phyloP scores from a whole-genome alignment of 2,797 vertebrate genomes.

The Sebastes matsubarae region DNA sequence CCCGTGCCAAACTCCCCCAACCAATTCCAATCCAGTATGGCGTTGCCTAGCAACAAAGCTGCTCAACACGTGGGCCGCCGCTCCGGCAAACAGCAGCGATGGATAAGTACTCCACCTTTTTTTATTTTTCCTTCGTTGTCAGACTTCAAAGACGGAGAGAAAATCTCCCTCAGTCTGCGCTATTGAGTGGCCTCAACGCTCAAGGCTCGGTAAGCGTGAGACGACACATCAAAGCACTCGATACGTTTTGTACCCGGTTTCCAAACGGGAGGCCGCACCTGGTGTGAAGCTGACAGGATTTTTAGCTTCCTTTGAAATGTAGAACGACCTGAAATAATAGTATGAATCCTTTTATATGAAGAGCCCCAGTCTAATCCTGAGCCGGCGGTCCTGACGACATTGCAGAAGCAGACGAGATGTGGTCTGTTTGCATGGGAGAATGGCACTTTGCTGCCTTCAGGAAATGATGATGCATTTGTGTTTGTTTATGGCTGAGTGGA shows the following conservation, averaged over 20 bases:
- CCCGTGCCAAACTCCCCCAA: constrained; percentile 51
- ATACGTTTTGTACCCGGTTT: constrained; percentile 3
- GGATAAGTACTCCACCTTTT: constrained; percentile 53
- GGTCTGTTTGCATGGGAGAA: constrained; percentile 9
- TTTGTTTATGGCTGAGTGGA: constrained; percentile 44
- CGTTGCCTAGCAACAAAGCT: constrained; percentile 81
- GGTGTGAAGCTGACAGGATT: constrained; percentile 8
- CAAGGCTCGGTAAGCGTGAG: neutral
- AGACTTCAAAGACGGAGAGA: constrained; percentile 45
- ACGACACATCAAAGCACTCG: constrained; percentile 52
- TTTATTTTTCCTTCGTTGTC: constrained; percentile 22
- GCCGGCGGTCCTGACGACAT: neutral
- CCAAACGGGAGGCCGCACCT: neutral
- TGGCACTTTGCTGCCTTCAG: constrained; percentile 25
- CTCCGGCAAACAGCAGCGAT: constrained; percentile 39
- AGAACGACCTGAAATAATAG: constrained; percentile 21
- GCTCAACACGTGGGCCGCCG: constrained; percentile 64
- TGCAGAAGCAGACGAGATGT: constrained; percentile 22
- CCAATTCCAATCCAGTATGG: constrained; percentile 69
- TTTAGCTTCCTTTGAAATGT: constrained; percentile 44
- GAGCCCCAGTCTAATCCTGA: neutral
- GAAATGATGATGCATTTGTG: constrained; percentile 37
- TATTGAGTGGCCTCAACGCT: constrained; percentile 6
- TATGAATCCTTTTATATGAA: constrained; percentile 30
- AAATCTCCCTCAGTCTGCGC: constrained; percentile 6